Base-by-base conservation (phyloP, 2,888 invertebrate genomes). In the Scelioninae gen. 1 region DNA sequence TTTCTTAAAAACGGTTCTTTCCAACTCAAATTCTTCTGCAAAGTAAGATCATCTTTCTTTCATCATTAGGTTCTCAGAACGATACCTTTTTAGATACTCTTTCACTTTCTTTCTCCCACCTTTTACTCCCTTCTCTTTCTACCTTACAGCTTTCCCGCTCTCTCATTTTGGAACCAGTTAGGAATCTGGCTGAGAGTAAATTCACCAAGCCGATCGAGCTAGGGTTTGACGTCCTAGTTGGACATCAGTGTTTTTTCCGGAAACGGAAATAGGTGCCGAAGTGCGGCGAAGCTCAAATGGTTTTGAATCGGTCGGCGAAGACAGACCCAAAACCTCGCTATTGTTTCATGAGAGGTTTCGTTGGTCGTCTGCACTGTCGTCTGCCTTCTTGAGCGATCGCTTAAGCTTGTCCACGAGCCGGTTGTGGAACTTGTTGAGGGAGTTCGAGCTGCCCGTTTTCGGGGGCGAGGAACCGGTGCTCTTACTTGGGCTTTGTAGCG, bases 401-500 rank as follows among this genome's bases (percentile, higher is more conserved):
- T 95, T 95, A 92, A 96, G 92, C 93, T 96, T 96, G 93, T 96
- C 96, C 92, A 96, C 95, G 91, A 96, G 94, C 90, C 96, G 94
- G 93, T 94, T 95, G 94, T 96, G 96, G 92, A 96, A 96, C 93
- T 96, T 96, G 92, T 96, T 96, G 83, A 96, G 92, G 87, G 95
- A 94, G 86, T 93, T 94, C 83, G 93, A 93, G 75, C 94, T 94
- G 51, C 94, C 94, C 86, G 93, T 93, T 88, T 93, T 93, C 65
- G 95, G 94, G 63, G 95, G 95, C 86, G 96, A 95, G 51, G 94
- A 93, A 89, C 94, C 95, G 89, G 95, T 94, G 88, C 94, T 94
- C 92, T 95, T 95, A 92, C 94, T 94, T 87, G 95, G 95, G 88
- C 95, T 95, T 86, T 94, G 94, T 84, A 94, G 93, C 79, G 94